phyloP scores from a whole-genome alignment of 2,888 invertebrate genomes.

The Trimorus sp. region DNA sequence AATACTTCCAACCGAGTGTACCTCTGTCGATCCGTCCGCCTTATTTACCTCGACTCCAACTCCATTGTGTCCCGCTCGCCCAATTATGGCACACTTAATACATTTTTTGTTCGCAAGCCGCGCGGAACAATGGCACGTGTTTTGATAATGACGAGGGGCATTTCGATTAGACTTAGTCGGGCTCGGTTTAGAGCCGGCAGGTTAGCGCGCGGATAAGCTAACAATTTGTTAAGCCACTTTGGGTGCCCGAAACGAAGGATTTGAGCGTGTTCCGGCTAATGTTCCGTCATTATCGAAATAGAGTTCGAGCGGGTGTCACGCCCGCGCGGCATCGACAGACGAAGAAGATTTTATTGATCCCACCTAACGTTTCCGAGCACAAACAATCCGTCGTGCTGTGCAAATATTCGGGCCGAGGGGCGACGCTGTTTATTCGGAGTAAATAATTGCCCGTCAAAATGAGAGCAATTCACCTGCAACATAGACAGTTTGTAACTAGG shows the following conservation, averaged over 20 bases:
- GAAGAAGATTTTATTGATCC: conserved; percentile 66
- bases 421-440: conserved; percentile 52
- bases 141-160: conserved; percentile 56
- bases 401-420: conserved; percentile 58
- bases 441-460: conserved; percentile 65
- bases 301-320: conserved; percentile 62
- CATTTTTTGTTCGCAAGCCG: conserved; percentile 21
- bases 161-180: conserved; percentile 54
- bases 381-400: conserved; percentile 55
- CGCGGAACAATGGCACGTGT: conserved; percentile 48
- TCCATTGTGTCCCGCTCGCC: neutral
- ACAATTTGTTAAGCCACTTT: conserved; percentile 66
- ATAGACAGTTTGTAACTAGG: conserved; percentile 51
- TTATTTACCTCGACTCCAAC: neutral
- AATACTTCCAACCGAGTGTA: neutral
- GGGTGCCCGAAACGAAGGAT: conserved; percentile 53
- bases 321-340: conserved; percentile 63
- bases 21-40: neutral
- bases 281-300: conserved; percentile 65
- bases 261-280: conserved; percentile 60
- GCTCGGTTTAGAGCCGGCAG: conserved; percentile 47
- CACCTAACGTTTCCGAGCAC: conserved; percentile 63
- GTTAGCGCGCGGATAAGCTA: conserved; percentile 60
- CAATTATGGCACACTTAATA: conserved; percentile 17
- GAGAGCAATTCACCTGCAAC: conserved; percentile 62